These are phyloP conservation scores for Yasuhikotakia modesta DNA, from an alignment of 2,797 vertebrate genomes.

Conservation along the genomic window DNA sequence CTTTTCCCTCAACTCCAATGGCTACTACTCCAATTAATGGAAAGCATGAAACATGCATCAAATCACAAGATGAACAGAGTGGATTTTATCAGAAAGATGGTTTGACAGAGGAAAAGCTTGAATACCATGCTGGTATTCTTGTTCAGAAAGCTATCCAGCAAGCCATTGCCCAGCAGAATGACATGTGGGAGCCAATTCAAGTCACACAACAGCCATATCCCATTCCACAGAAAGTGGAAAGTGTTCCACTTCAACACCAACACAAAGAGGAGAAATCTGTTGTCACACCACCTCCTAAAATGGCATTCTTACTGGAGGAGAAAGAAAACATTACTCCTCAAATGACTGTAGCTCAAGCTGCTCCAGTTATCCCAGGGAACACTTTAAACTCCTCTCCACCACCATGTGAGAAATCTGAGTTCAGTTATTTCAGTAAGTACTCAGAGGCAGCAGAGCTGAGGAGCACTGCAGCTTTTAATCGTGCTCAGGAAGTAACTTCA, in stretches of 20 bases:
- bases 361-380: conserved; percentile 52
- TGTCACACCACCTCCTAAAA: conserved; percentile 38
- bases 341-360: conserved; percentile 51
- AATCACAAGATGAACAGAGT: conserved; percentile 75
- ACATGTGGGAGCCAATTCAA: conserved; percentile 67
- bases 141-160: conserved; percentile 92
- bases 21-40: conserved; percentile 82
- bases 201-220: conserved; percentile 55
- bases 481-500: conserved; percentile 83
- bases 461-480: conserved; percentile 85
- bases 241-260: conserved; percentile 11
- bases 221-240: conserved; percentile 53
- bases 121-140: conserved; percentile 89
- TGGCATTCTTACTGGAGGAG: conserved; percentile 76
- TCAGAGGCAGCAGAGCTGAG: conserved; percentile 94
- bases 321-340: conserved; percentile 74
- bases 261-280: conserved; percentile 43
- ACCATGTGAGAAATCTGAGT: conserved; percentile 80
- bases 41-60: conserved; percentile 72
- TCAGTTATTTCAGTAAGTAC: conserved; percentile 97
- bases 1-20: conserved; percentile 87
- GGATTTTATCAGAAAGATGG: conserved; percentile 70
- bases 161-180: conserved; percentile 85
- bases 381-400: conserved; percentile 58
- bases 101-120: conserved; percentile 83